Percentiles rank a stretch among this genome's conserved stretches.
Evolutionary conservation across 2,888 invertebrate species (phyloP).

Genomic region (Orchesellides sinensis): DNA sequence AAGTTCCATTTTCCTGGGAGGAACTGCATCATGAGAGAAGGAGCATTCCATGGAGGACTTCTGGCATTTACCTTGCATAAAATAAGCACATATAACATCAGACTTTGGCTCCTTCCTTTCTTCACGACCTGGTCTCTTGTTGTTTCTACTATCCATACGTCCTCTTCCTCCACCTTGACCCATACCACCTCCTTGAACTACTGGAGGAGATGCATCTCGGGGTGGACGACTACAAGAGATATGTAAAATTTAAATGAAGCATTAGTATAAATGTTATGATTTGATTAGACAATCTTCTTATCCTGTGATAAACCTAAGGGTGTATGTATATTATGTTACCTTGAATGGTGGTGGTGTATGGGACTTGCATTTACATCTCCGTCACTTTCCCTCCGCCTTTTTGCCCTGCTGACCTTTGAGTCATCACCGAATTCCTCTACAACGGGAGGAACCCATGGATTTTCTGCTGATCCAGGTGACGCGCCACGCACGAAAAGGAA

Average conservation of each 20-base stretch:
- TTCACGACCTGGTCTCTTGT: conserved; percentile 25
- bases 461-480: conserved; percentile 79
- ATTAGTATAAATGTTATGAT: neutral
- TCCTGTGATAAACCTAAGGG: neutral
- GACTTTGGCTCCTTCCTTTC: conserved; percentile 76
- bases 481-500: conserved; percentile 89
- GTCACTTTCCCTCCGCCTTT: conserved; percentile 41
- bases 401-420: conserved; percentile 49
- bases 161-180: conserved; percentile 34
- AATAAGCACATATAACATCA: conserved; percentile 88
- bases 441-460: conserved; percentile 30
- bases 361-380: conserved; percentile 41
- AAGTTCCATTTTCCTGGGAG: conserved; percentile 92
- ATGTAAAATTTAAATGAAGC: neutral
- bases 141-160: conserved; percentile 20
- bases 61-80: conserved; percentile 92
- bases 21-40: conserved; percentile 89
- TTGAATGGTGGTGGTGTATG: conserved; percentile 38
- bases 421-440: conserved; percentile 62
- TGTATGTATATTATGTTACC: neutral
- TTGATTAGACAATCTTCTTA: neutral
- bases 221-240: neutral
- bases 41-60: conserved; percentile 88
- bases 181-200: neutral
- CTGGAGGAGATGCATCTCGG: conserved; percentile 34